Evolutionary conservation across 1,140 invertebrate genomes (phyloP).

Genomic region (Lepidurus couesii): DNA sequence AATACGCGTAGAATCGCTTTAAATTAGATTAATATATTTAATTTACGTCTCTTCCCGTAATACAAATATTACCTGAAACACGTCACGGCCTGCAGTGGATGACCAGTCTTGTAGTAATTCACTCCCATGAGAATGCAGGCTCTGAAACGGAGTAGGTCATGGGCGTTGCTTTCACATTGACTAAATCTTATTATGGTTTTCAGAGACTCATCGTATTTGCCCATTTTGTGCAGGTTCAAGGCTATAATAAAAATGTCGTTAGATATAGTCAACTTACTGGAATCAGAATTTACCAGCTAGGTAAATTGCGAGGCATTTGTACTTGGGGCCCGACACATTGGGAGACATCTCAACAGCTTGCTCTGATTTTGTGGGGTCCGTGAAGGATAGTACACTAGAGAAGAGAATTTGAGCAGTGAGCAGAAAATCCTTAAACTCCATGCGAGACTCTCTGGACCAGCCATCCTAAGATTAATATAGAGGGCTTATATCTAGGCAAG

Average conservation of each 20-base stretch:
- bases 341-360: neutral
- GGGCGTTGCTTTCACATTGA: neutral
- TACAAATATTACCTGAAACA: neutral
- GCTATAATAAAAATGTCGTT: neutral
- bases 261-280: neutral
- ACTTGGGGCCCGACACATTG: neutral
- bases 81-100: neutral
- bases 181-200: neutral
- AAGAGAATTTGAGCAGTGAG: neutral
- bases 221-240: neutral
- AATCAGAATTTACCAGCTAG: neutral
- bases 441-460: neutral
- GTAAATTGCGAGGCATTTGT: slow-evolving; percentile 2
- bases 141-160: neutral
- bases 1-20: neutral
- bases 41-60: neutral
- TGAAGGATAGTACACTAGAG: neutral
- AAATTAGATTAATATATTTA: neutral
- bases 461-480: neutral
- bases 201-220: neutral
- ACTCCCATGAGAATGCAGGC: neutral
- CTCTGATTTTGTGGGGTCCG: neutral
- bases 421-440: neutral
- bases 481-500: neutral
- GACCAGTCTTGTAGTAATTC: neutral